phyloP scores from a whole-genome alignment of 2,888 invertebrate genomes.

The Mactromeris polynyma region DNA sequence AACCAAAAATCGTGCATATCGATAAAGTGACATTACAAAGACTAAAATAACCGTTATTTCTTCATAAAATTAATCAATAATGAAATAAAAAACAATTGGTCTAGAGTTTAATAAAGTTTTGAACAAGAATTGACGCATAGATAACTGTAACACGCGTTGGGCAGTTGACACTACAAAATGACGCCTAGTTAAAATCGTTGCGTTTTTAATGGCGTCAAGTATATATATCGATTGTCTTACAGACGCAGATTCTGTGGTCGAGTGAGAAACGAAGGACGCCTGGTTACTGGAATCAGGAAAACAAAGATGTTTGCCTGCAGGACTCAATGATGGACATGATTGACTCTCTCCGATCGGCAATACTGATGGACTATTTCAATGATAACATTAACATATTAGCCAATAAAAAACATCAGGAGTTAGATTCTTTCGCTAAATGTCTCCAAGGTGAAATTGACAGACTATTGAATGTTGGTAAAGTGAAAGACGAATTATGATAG shows the following conservation, averaged over 20 bases:
- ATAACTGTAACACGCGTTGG: no score
- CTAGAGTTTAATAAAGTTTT: no score
- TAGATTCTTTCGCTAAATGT: conserved; percentile 28
- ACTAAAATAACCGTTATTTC: no score
- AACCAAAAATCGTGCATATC: no score
- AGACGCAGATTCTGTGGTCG: conserved; percentile 37
- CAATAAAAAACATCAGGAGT: background rate
- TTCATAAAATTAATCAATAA: no score
- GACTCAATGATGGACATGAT: conserved; percentile 29
- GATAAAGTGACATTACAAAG: no score
- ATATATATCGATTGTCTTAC: background rate
- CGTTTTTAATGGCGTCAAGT: no score
- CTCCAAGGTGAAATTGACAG: background rate
- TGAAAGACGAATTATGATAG: conserved; percentile 29
- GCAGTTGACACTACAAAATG: no score
- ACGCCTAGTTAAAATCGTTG: no score
- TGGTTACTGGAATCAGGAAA: conserved; percentile 37
- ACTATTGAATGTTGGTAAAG: background rate
- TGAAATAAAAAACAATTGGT: no score
- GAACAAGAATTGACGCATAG: no score
- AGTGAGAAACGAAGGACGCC: conserved; percentile 10
- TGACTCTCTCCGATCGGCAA: background rate
- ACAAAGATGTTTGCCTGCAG: conserved; percentile 26
- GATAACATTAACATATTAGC: conserved; percentile 27
- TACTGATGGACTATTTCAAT: conserved; percentile 30